Evolutionary conservation across 2,888 invertebrate species (phyloP), one percentile per base, ranked within the genome.

Genomic region (Smittia aterrima): DNA sequence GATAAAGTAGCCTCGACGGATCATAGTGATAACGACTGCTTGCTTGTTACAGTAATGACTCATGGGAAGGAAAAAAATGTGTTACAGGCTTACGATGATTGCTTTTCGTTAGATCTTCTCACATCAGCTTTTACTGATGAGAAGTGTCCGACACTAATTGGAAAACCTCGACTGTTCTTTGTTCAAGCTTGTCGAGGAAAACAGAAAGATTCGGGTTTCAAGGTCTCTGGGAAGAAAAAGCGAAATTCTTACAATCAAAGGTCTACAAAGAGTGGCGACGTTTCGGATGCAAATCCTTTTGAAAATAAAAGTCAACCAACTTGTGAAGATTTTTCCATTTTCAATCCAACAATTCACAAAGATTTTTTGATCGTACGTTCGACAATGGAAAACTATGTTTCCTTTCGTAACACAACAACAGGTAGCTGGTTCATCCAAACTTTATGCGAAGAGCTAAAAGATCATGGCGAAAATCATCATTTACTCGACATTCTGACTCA

Each of bases 361-460:
- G 87, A 87, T 79, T 85, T 85, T 77, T 78, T 87, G 2, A 81
- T 86, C 24, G 84, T 83, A 2, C 85, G 85, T 77, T 85, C 87
- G 16, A 86, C 86, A 6, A 75, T 81, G 32, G 79, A 80, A 80
- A 86, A 85, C 70, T 82, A 83, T 76, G 86, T 83, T 76, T 84
- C 87, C 1, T 86, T 85, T 82, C 88, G 96, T 73, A 97, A 96
- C 80, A 93, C 95, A 27, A 92, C 92, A 25, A 89, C 92, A 76
- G 97, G 97, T 1, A 96, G 97, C 0, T 98, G 97, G 97, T 98
- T 96, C 80, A 92, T 98, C 84, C 97, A 97, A 83, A 91, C 96
- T 0, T 84, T 98, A 27, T 93, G 93, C 80, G 87, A 90, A 32
- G 93, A 95, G 79, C 81, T 97, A 68, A 87, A 89, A 75, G 87